These are phyloP conservation scores for Hymenochirus boettgeri DNA, from an alignment of 2,113 vertebrate species.

Conservation along the genomic window DNA sequence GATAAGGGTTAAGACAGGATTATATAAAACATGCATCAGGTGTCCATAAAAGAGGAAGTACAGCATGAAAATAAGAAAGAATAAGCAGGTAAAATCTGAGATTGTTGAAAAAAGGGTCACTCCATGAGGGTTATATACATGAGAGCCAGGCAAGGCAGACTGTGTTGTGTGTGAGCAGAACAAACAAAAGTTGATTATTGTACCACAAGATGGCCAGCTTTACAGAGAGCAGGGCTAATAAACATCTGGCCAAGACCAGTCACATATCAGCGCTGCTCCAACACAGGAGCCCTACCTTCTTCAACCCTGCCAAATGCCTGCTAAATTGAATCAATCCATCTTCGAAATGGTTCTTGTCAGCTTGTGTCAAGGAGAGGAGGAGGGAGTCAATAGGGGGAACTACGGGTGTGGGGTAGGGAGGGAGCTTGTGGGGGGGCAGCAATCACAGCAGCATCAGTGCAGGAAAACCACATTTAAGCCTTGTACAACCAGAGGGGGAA, in stretches of 20 bases:
- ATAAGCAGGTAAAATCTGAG: not conserved
- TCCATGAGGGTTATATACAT: not conserved
- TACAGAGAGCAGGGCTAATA: constrained; percentile 51
- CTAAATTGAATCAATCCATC: constrained; percentile 87
- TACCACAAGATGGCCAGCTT: constrained; percentile 35
- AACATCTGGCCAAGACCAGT: constrained; percentile 55
- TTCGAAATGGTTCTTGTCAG: constrained; percentile 81
- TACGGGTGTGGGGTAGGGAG: constrained; percentile 27
- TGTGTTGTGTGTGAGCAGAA: constrained; percentile 13
- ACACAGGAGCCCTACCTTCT: constrained; percentile 65
- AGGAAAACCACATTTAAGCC: constrained; percentile 17
- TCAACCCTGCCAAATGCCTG: constrained; percentile 66
- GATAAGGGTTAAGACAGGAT: too few species aligned
- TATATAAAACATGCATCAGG: not conserved
- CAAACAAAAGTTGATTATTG: constrained; percentile 44
- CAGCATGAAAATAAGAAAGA: too few species aligned
- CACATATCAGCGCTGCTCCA: constrained; percentile 51
- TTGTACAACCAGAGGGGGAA: constrained; percentile 34
- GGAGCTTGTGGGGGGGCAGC: constrained; percentile 42
- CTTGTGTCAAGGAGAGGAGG: constrained; percentile 66
- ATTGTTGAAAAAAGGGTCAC: not conserved
- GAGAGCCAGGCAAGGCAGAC: not conserved
- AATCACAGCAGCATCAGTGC: constrained; percentile 33
- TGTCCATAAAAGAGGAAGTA: not conserved
- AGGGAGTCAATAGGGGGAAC: constrained; percentile 53